Base-by-base conservation (phyloP, 2,888 invertebrate genomes). In the Sinohyriopsis cumingii region DNA sequence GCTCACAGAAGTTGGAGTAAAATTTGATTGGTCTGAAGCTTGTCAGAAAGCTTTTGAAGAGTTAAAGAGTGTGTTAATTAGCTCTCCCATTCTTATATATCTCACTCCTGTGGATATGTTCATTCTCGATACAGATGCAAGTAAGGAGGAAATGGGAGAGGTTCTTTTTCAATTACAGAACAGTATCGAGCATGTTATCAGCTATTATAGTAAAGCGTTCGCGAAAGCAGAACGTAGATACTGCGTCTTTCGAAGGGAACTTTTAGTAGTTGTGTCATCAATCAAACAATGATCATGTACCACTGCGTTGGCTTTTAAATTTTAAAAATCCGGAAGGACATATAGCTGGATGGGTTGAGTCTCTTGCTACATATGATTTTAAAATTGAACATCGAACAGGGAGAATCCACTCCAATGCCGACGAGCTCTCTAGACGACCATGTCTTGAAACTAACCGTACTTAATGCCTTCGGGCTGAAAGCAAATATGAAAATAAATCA, bases 251-350 rank as follows among this genome's bases (percentile, higher is more conserved):
- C 9, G 68, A 24, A 67, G 57, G 28, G 75, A 77, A 57, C 56
- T 76, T 2, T 55, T 74, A 15, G 73, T 70, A 15, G 57, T 76
- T 22, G 72, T 74, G n/a, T n/a, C 0, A 53, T 63, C 72, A 7
- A 54, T 79, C 18, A 72, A 74, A 69, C 62, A 76, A 59, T 60
- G 73, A 78, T 63, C 76, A 76, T 68, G 72, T 67, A 18, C 18
- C 65, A 56, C 55, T 74, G 19, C 55, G 67, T 19, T 77, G 71
- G 75, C 61, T 75, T 3, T 25, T 67, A 18, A 71, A 69, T 54
- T 68, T 75, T 53, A 75, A 70, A 63, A 71, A 59, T 12, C 66
- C 64, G 3, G 73, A 73, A 63, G 73, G 76, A n/a, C 71, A 76
- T 25, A n/a, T 68, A 33, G 73, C 76, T 6, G 3, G 69, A 12